These are phyloP conservation scores for Coregonus ussuriensis DNA, from an alignment of 2,797 vertebrate genomes.

Conservation along the genomic window DNA sequence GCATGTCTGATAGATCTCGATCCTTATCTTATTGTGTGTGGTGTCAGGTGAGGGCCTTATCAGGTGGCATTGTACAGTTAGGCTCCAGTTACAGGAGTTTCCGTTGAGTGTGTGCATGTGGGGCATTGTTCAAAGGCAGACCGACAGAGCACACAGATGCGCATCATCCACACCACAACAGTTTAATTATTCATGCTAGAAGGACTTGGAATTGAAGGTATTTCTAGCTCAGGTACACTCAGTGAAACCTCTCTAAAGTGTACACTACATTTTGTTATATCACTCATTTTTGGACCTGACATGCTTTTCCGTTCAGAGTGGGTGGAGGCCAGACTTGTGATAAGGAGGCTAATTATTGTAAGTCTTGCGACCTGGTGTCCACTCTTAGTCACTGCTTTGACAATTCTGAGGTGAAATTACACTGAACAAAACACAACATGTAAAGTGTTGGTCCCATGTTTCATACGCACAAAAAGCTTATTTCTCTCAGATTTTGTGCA, in stretches of 20 bases:
- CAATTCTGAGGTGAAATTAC: no score
- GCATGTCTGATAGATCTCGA: slow-evolving; percentile 19
- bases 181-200: slow-evolving; percentile 53
- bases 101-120: slow-evolving; percentile 26
- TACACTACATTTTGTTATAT: background rate
- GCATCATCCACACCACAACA: slow-evolving; percentile 18
- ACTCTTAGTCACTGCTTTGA: slow-evolving; percentile 9
- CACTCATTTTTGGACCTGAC: background rate
- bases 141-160: slow-evolving; percentile 38
- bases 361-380: slow-evolving; percentile 59
- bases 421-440: no score
- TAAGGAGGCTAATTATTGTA: background rate
- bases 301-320: slow-evolving; percentile 2
- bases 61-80: slow-evolving; percentile 32
- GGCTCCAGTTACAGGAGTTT: slow-evolving; percentile 64
- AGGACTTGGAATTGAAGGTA: slow-evolving; percentile 30
- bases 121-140: slow-evolving; percentile 25
- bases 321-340: background rate
- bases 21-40: slow-evolving; percentile 5
- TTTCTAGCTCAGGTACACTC: slow-evolving; percentile 26
- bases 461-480: no score
- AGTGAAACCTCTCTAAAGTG: background rate
- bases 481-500: no score
- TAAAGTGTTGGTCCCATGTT: no score
- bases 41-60: slow-evolving; percentile 50